phyloP scores from a whole-genome alignment of 2,797 vertebrate species.

The Macropodus opercularis region DNA sequence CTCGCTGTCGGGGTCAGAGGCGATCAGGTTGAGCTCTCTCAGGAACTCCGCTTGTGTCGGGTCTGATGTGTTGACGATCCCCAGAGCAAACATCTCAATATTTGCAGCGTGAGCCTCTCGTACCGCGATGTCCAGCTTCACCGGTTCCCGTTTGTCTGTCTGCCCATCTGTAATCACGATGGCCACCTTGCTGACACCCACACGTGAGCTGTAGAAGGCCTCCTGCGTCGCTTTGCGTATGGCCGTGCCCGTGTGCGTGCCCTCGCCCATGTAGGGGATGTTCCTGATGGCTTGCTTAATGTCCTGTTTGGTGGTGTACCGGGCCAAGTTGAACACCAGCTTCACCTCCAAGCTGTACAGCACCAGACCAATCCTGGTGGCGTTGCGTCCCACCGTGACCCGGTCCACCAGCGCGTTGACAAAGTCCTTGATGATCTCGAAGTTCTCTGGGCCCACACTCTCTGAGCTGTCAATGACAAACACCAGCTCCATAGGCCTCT shows the following conservation, averaged over 20 bases:
- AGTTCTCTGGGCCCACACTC: constrained; percentile 93
- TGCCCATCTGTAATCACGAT: constrained; percentile 92
- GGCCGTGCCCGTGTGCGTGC: constrained; percentile 89
- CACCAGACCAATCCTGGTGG: constrained; percentile 89
- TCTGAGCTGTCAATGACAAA: constrained; percentile 95
- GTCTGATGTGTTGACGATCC: constrained; percentile 88
- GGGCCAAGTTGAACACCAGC: constrained; percentile 87
- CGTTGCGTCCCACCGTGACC: constrained; percentile 88
- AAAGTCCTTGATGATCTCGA: constrained; percentile 92
- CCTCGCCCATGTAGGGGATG: constrained; percentile 91
- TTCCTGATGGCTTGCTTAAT: constrained; percentile 88
- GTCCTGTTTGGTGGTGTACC: constrained; percentile 82
- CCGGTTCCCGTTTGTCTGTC: constrained; percentile 88
- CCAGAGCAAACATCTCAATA: constrained; percentile 92
- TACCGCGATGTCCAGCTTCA: constrained; percentile 87
- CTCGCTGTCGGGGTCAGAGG: constrained; percentile 89
- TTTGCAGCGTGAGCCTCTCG: constrained; percentile 90
- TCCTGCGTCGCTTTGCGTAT: constrained; percentile 90
- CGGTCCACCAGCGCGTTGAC: constrained; percentile 89
- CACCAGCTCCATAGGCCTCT: constrained; percentile 93
- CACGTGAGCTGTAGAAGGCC: constrained; percentile 86
- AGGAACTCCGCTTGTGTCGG: constrained; percentile 87
- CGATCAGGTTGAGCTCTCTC: constrained; percentile 88
- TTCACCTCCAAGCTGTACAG: constrained; percentile 90
- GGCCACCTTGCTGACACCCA: constrained; percentile 88